These are phyloP conservation scores for Acleris laterana DNA, from an alignment of 2,888 invertebrate genomes.

Conservation along the genomic window DNA sequence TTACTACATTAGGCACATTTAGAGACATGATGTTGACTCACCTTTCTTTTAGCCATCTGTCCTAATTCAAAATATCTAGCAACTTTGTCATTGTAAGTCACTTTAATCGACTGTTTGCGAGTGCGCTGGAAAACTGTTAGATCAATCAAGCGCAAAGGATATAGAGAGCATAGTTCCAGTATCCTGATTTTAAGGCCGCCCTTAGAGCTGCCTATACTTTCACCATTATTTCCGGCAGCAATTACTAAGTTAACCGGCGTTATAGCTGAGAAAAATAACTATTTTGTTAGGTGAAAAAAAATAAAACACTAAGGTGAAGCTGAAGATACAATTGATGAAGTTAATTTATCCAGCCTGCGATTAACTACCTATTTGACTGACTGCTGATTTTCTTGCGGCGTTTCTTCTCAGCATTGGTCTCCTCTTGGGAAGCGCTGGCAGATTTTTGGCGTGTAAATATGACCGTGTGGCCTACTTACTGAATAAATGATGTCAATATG, in stretches of 20 bases:
- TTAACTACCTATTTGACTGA: too few relatives aligned
- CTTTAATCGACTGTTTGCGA: constrained; percentile 85
- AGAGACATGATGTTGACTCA: constrained; percentile 48
- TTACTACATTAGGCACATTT: too few relatives aligned
- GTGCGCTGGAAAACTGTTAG: constrained; percentile 83
- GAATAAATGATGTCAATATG: too few relatives aligned
- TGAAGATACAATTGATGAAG: too few relatives aligned
- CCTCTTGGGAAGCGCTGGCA: too few relatives aligned
- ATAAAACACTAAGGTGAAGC: too few relatives aligned
- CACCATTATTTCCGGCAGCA: constrained; percentile 40
- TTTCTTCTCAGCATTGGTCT: too few relatives aligned
- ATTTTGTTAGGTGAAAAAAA: background rate
- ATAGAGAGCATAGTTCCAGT: constrained; percentile 45
- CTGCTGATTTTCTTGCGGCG: too few relatives aligned
- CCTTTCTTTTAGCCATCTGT: constrained; percentile 82
- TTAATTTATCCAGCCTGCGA: too few relatives aligned
- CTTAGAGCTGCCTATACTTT: constrained; percentile 2
- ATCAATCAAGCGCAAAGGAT: constrained; percentile 44
- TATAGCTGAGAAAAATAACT: constrained; percentile 47
- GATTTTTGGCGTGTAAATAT: too few relatives aligned
- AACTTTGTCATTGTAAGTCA: constrained; percentile 71
- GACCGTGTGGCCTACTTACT: too few relatives aligned
- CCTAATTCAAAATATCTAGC: constrained; percentile 88
- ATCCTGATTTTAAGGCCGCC: constrained; percentile 16
- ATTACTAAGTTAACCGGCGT: constrained; percentile 51